Base-by-base conservation (phyloP, 2,888 invertebrate genomes). In the Epinotia bilunana region DNA sequence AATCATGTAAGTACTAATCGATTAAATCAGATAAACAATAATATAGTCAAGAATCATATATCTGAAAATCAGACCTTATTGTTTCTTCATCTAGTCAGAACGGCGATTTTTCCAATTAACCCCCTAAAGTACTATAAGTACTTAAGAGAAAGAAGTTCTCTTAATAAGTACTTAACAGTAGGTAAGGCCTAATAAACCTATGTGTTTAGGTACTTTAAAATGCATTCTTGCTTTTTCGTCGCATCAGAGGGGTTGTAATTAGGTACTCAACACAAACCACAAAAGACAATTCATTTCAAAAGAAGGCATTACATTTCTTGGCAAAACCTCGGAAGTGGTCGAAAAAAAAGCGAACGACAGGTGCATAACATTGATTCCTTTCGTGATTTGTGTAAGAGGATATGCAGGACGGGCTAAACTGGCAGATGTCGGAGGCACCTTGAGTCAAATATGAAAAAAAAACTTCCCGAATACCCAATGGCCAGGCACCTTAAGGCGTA, bases 381-480 rank as follows among this genome's bases (percentile, higher is more conserved):
- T 76, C 80, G 87, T 87, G 90, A 91, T 91, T 92, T 84, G 77
- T 79, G 76, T 82, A 80, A 80, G 76, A 79, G 82, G 81, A 77
- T 72, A 77, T 76, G 77, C 77, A 74, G 67, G 62, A 64, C 64
- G 63, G 67, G 60, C 72, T 39, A 53, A 58, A 61, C 16, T 20
- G 55, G 86, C 93, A 93, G 92, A 91, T 93, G 93, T 83, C 78
- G 70, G 68, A 69, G 28, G 83, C 92, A 92, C 90, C 91, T 92
- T 91, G 87, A 84, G 72, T 79, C 81, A 80, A 77, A 77, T 74
- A 75, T 77, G 70, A 68, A 76, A 80, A 81, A 46, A 71, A 53
- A 57, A 33, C 87, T 90, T 90, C 89, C 83, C 83, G 81, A 74
- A 77, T 67, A 73, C 61, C 61, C 23, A 72, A 72, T 72, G 63